Percentiles rank a stretch among this genome's conserved stretches.
Evolutionary conservation across 2,888 invertebrate species (phyloP).

Genomic region (Temnothorax unifasciatus): DNA sequence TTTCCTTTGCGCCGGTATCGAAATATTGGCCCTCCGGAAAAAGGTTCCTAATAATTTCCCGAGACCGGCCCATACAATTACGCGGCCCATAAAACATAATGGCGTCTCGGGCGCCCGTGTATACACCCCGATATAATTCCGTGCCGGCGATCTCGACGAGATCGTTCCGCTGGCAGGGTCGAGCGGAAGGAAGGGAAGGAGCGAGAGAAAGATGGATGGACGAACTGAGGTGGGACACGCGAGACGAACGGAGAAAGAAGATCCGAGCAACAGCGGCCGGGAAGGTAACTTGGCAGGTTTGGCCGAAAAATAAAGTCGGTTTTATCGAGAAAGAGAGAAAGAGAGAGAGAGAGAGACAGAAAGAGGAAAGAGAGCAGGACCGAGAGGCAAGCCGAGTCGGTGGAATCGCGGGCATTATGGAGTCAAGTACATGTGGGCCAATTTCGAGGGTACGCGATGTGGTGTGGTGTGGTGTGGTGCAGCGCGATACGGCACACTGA

Average conservation of each 20-base stretch:
- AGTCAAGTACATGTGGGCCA: constrained; percentile 81
- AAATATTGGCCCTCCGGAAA: constrained; percentile 45
- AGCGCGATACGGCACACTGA: constrained; percentile 43
- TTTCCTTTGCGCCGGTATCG: constrained; percentile 33
- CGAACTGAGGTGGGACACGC: constrained; percentile 8
- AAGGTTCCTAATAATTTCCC: constrained; percentile 55
- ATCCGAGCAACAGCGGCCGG: constrained; percentile 14
- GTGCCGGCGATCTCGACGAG: constrained; percentile 51
- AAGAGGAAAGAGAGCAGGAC: constrained; percentile 7
- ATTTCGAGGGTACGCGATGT: constrained; percentile 75
- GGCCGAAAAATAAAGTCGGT: constrained; percentile 61
- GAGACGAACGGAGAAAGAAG: constrained; percentile 33
- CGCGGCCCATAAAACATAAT: constrained; percentile 64
- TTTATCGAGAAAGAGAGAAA: constrained; percentile 54
- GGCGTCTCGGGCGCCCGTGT: constrained; percentile 54
- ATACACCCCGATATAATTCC: constrained; percentile 57
- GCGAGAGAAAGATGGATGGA: constrained; percentile 25
- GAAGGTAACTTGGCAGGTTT: constrained; percentile 33
- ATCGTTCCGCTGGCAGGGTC: constrained; percentile 20
- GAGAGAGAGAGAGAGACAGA: not conserved
- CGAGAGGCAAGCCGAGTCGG: constrained; percentile 25
- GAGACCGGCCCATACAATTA: constrained; percentile 64
- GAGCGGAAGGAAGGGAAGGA: constrained; percentile 43
- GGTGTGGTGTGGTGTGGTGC: constrained; percentile 52
- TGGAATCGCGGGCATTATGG: constrained; percentile 78